These are phyloP conservation scores for Parauchenoglanis punctatus DNA, from an alignment of 2,797 vertebrate genomes.

Conservation along the genomic window DNA sequence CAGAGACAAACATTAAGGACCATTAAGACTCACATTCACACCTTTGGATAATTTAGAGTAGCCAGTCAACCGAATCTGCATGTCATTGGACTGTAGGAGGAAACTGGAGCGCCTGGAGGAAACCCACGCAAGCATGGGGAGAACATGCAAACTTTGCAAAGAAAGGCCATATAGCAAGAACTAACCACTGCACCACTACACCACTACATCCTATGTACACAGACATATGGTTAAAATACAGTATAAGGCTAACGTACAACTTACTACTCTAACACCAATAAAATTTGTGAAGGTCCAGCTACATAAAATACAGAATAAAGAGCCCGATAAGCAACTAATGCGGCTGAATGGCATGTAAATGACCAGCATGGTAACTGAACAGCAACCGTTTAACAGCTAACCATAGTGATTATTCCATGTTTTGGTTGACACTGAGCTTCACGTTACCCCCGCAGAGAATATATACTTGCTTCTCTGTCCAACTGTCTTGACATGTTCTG, in stretches of 20 bases:
- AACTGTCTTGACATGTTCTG: neutral
- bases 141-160: too few species aligned
- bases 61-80: too few species aligned
- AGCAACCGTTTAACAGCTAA: neutral
- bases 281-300: neutral
- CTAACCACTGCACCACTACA: too few species aligned
- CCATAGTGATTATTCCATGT: too few species aligned
- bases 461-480: neutral
- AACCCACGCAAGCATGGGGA: too few species aligned
- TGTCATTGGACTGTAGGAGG: too few species aligned
- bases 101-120: too few species aligned
- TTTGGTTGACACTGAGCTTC: neutral
- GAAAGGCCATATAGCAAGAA: too few species aligned
- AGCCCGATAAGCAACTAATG: neutral
- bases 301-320: slow-evolving; percentile 1
- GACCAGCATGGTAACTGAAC: neutral
- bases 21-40: too few species aligned
- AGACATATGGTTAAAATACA: neutral
- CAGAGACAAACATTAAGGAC: too few species aligned
- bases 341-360: neutral
- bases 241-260: neutral
- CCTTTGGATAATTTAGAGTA: too few species aligned
- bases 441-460: neutral
- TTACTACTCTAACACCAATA: neutral
- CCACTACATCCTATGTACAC: too few species aligned